Conservation (phyloP, 2,888 invertebrate species). For the Thereva nobilitata region DNA sequence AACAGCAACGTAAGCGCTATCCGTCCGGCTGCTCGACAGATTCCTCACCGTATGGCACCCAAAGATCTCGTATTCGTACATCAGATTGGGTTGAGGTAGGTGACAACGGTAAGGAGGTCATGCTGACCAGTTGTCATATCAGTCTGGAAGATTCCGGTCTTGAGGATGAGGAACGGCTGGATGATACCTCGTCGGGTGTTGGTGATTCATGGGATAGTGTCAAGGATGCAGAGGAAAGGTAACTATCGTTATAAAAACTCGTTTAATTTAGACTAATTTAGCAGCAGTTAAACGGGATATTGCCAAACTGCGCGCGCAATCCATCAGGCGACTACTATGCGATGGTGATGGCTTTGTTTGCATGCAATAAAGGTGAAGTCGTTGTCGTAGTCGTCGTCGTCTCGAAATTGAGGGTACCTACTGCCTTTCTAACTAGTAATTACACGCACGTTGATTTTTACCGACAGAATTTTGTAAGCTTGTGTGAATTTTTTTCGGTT, state of each 20-base stretch:
- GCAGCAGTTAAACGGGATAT: conserved; percentile 26
- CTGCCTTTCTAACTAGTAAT: no score
- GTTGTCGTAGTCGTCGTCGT: no score
- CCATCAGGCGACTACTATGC: not conserved
- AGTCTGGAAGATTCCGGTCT: conserved; percentile 61
- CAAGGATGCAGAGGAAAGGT: conserved; percentile 53
- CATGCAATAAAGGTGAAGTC: no score
- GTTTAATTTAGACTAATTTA: not conserved
- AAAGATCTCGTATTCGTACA: conserved; percentile 56
- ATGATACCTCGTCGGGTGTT: conserved; percentile 57
- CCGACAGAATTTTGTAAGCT: no score
- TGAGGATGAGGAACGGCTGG: conserved; percentile 58
- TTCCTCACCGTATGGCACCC: conserved; percentile 57
- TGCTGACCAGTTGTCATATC: conserved; percentile 63
- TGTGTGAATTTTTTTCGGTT: no score
- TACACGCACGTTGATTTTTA: no score
- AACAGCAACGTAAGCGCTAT: conserved; percentile 51
- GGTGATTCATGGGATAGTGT: conserved; percentile 59
- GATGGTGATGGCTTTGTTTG: no score
- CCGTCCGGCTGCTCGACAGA: conserved; percentile 58
- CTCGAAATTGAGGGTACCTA: no score
- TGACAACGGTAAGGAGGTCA: conserved; percentile 62
- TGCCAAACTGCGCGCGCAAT: conserved; percentile 7
- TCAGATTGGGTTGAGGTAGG: conserved; percentile 64
- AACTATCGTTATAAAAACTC: conserved; percentile 24